These are phyloP conservation scores for Myotis yumanensis DNA, from an alignment of 2,113 vertebrate genomes.

Conservation along the genomic window DNA sequence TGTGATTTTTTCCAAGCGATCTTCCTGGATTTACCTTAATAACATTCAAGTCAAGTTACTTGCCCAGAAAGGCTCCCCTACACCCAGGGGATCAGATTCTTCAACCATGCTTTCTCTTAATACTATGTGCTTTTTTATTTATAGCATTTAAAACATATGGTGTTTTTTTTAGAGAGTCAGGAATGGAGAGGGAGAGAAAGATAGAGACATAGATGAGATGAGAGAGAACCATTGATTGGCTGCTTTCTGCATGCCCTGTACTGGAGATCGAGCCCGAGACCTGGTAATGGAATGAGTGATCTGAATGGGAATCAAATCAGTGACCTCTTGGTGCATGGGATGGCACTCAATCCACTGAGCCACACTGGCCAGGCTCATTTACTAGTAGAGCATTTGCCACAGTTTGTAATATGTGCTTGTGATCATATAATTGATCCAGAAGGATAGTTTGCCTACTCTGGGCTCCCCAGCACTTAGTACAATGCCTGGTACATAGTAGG, in stretches of 20 bases:
- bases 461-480: not conserved
- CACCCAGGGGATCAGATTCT: not conserved
- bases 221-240: too few relatives aligned
- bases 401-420: not conserved
- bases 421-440: not conserved
- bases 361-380: too few relatives aligned
- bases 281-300: too few relatives aligned
- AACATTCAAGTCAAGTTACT: not conserved
- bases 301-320: too few relatives aligned
- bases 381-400: too few relatives aligned
- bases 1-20: not conserved
- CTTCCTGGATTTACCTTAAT: not conserved
- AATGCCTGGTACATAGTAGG: not conserved
- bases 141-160: not conserved
- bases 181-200: too few relatives aligned
- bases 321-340: too few relatives aligned
- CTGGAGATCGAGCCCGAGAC: too few relatives aligned
- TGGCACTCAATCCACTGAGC: too few relatives aligned
- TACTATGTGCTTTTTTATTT: not conserved
- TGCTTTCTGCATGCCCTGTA: too few relatives aligned
- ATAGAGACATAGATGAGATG: too few relatives aligned
- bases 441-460: not conserved
- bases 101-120: not conserved
- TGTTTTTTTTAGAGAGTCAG: too few relatives aligned
- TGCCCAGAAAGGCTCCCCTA: not conserved